Conservation (phyloP, 2,797 vertebrate species). For the Pipistrellus kuhlii region DNA sequence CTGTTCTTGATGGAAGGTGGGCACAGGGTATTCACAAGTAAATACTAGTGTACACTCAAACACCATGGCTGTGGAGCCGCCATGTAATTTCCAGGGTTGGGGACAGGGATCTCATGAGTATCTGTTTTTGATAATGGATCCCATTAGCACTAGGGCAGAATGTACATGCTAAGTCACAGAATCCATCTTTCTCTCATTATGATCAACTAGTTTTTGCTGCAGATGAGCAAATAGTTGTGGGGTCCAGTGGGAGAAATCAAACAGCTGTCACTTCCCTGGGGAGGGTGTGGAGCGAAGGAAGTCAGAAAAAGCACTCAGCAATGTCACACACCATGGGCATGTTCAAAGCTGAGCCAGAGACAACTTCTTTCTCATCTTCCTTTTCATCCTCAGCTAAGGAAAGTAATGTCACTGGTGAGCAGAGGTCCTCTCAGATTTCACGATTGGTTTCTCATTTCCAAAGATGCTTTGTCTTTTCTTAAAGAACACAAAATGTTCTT, state of each 20-base stretch:
- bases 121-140: neutral
- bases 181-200: neutral
- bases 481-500: neutral
- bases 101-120: neutral
- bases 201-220: slow-evolving; percentile 33
- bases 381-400: slow-evolving; percentile 25
- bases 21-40: neutral
- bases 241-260: neutral
- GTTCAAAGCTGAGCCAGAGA: neutral
- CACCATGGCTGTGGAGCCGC: neutral
- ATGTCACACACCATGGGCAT: neutral
- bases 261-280: slow-evolving; percentile 53
- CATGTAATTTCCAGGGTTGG: neutral
- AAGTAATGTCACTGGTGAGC: neutral
- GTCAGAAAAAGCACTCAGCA: slow-evolving; percentile 17
- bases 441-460: slow-evolving; percentile 15
- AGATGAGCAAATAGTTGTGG: neutral
- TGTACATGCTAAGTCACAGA: slow-evolving; percentile 11
- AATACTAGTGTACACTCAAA: neutral
- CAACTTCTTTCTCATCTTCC: neutral
- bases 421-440: neutral
- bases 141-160: neutral
- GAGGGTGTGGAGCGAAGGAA: neutral
- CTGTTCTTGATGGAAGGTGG: neutral
- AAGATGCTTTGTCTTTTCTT: slow-evolving; percentile 5